phyloP scores from a whole-genome alignment of 1,140 invertebrate genomes.

The Saxidomus purpurata region DNA sequence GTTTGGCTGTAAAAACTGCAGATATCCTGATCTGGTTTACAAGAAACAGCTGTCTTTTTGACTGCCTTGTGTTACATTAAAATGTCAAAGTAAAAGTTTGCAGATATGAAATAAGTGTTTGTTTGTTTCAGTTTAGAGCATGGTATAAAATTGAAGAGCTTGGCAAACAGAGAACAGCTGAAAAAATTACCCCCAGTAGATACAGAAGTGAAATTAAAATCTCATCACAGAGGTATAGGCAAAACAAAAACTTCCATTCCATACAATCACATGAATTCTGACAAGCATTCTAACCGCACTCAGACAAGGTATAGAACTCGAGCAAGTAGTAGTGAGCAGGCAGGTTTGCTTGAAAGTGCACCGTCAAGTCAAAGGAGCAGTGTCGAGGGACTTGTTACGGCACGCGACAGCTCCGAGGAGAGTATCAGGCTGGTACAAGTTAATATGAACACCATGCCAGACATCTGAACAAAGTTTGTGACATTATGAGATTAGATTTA shows the following conservation, averaged over 20 bases:
- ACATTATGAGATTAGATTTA: background rate
- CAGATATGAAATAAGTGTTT: too few relatives aligned
- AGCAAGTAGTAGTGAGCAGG: slow-evolving; percentile 62
- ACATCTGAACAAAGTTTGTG: background rate
- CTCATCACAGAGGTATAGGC: slow-evolving; percentile 38
- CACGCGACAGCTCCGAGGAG: slow-evolving; percentile 43
- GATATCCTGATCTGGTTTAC: too few relatives aligned
- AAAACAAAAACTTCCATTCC: slow-evolving; percentile 62
- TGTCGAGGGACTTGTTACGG: slow-evolving; percentile 48
- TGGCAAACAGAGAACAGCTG: slow-evolving; percentile 18
- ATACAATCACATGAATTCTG: slow-evolving; percentile 61
- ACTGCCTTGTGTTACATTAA: too few relatives aligned
- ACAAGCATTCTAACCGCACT: slow-evolving; percentile 16
- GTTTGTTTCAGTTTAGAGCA: slow-evolving; percentile 36
- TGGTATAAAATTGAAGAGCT: slow-evolving; percentile 53
- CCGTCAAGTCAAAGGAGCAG: slow-evolving; percentile 63
- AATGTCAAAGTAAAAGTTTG: too few relatives aligned
- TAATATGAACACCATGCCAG: slow-evolving; percentile 62
- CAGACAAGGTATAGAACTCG: slow-evolving; percentile 59
- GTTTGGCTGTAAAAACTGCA: too few relatives aligned
- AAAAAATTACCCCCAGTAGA: slow-evolving; percentile 29
- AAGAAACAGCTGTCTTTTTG: too few relatives aligned
- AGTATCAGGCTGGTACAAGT: slow-evolving; percentile 50
- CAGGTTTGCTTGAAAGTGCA: slow-evolving; percentile 56
- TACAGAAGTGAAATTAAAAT: slow-evolving; percentile 60